Percentiles rank a stretch among this genome's conserved stretches.
Conservation (phyloP, 2,888 invertebrate genomes). For the Xestia xanthographa region DNA sequence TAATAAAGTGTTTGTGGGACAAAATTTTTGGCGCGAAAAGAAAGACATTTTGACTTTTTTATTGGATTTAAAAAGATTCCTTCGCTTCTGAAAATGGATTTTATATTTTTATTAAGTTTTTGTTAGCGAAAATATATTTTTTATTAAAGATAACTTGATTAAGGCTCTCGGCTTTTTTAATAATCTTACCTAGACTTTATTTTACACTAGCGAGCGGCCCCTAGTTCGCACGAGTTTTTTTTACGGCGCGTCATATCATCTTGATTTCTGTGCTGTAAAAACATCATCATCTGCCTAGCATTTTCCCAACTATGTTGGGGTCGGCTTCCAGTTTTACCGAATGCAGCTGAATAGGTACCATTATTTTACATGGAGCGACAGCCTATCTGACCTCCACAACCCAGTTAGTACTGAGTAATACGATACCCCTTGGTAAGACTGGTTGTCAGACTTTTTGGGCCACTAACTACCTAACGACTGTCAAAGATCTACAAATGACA, state of each 20-base stretch:
- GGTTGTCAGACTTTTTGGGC: neutral
- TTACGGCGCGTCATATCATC: neutral
- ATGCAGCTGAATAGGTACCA: no score
- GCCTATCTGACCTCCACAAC: no score
- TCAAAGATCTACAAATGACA: neutral
- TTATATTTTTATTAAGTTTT: slow-evolving; percentile 24
- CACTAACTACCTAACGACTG: neutral
- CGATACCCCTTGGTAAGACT: neutral
- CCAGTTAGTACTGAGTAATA: no score
- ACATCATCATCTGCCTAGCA: no score
- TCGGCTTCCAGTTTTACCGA: no score
- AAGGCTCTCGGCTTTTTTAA: neutral
- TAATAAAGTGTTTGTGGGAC: slow-evolving; percentile 51
- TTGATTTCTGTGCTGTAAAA: neutral
- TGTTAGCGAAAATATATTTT: neutral
- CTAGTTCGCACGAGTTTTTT: neutral
- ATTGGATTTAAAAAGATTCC: slow-evolving; percentile 31
- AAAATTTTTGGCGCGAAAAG: slow-evolving; percentile 39
- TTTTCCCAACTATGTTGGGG: no score
- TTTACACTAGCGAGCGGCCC: neutral
- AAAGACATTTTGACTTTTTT: slow-evolving; percentile 36
- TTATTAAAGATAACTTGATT: slow-evolving; percentile 9
- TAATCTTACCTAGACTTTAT: neutral
- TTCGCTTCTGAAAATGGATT: neutral
- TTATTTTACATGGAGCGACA: no score